Percentiles rank a stretch among this genome's conserved stretches.
These are phyloP conservation scores for Blastobasis adustella DNA, from an alignment of 2,888 invertebrate genomes.

Conservation along the genomic window DNA sequence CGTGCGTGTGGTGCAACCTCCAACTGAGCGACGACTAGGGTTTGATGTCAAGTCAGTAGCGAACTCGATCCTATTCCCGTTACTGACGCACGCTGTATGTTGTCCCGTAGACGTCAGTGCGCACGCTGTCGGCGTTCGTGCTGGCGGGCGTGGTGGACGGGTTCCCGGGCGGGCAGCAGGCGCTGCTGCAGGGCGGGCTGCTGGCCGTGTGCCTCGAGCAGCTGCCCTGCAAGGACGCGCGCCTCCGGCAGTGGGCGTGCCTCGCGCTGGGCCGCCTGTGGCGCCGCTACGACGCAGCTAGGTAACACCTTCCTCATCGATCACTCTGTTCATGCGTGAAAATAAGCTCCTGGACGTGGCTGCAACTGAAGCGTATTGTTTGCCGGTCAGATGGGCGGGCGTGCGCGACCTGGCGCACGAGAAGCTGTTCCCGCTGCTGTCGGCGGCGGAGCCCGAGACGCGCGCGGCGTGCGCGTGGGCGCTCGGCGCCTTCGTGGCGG, in stretches of 20 bases:
- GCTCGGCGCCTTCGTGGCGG: constrained; percentile 93
- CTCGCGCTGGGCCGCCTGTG: constrained; percentile 93
- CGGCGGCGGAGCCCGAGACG: constrained; percentile 89
- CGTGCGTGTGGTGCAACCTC: no score
- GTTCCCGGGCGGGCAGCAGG: constrained; percentile 91
- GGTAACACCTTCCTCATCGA: constrained; percentile 43
- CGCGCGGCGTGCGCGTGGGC: constrained; percentile 96
- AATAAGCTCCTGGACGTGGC: no score
- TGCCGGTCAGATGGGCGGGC: constrained; percentile 87
- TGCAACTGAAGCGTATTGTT: no score
- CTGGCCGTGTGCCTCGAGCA: constrained; percentile 95
- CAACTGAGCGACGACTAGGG: no score
- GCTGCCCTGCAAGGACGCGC: constrained; percentile 76
- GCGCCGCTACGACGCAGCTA: constrained; percentile 84
- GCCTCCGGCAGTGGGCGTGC: constrained; percentile 90
- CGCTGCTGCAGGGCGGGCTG: constrained; percentile 89
- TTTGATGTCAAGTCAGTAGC: no score
- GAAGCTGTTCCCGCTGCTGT: constrained; percentile 87
- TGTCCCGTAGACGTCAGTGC: constrained; percentile 62
- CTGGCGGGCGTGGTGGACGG: constrained; percentile 94
- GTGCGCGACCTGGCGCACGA: constrained; percentile 97
- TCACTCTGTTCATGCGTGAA: no score
- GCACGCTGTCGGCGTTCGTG: constrained; percentile 96
- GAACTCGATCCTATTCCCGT: no score
- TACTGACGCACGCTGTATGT: no score